phyloP scores from a whole-genome alignment of 2,113 vertebrate genomes.

The Chrysemys picta region DNA sequence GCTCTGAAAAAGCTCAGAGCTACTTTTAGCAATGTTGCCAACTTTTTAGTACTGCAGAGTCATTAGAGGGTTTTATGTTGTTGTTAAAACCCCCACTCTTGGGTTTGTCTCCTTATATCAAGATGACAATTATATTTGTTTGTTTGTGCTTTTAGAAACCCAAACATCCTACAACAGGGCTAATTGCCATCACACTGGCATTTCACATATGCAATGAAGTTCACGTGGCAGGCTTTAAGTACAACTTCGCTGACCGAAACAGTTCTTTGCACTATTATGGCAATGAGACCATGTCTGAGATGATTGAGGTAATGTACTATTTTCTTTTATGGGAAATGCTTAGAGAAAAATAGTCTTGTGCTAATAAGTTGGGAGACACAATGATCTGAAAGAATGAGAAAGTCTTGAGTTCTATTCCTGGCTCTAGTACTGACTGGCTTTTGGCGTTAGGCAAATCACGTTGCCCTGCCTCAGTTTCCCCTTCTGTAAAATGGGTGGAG shows the following conservation, averaged over 20 bases:
- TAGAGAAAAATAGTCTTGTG: background rate
- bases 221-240: conserved; percentile 85
- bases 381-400: background rate
- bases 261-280: conserved; percentile 86
- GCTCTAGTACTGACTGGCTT: background rate
- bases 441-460: background rate
- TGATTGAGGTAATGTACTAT: conserved; percentile 80
- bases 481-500: background rate
- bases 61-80: background rate
- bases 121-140: background rate
- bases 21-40: background rate
- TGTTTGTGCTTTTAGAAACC: conserved; percentile 74
- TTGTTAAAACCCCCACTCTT: background rate
- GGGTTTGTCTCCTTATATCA: background rate
- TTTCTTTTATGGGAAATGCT: background rate
- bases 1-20: background rate
- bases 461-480: background rate
- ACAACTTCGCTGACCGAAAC: conserved; percentile 76
- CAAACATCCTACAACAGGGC: conserved; percentile 85
- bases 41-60: background rate
- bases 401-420: background rate
- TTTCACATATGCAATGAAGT: conserved; percentile 85
- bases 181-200: conserved; percentile 83
- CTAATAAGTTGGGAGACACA: background rate
- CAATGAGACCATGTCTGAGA: conserved; percentile 83